Evolutionary conservation across 2,888 invertebrate species (phyloP).

Genomic region (Pachycephus smyrnensis): DNA sequence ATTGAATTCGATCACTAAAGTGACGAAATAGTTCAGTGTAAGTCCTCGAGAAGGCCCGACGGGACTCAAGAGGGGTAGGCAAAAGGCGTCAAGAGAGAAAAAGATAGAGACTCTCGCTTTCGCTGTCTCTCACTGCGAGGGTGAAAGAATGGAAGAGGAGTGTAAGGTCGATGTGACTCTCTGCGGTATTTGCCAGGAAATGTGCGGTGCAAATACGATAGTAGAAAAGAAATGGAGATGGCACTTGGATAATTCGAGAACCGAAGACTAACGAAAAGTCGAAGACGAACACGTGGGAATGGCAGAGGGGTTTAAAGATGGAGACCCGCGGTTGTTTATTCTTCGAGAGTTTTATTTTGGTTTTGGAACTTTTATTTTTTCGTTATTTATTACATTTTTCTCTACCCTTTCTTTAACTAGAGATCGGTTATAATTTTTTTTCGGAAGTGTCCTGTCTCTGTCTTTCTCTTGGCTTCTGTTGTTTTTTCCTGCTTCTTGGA

Average conservation of each 20-base stretch:
- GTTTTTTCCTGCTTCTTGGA: not conserved
- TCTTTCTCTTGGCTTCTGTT: not conserved
- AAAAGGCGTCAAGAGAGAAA: not conserved
- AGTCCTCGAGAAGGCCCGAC: not conserved
- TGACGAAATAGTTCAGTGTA: not conserved
- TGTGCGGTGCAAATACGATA: not conserved
- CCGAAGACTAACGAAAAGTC: not conserved
- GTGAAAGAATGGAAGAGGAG: not conserved
- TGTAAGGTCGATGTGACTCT: not conserved
- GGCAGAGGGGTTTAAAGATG: not conserved
- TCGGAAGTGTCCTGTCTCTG: not conserved
- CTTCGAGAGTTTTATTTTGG: not conserved
- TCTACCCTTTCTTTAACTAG: no score
- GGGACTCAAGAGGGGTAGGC: not conserved
- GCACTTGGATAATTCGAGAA: not conserved
- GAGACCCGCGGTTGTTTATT: not conserved
- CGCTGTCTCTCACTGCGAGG: not conserved
- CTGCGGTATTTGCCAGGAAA: not conserved
- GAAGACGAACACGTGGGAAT: not conserved
- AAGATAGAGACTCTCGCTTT: not conserved
- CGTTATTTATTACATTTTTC: not conserved
- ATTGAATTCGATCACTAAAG: not conserved
- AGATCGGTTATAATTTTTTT: not conserved
- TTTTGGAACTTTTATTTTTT: not conserved
- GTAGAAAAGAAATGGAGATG: not conserved